Evolutionary conservation across 2,113 vertebrate genomes (phyloP), one percentile per base, ranked within the genome.

Genomic region (Aythya baeri): DNA sequence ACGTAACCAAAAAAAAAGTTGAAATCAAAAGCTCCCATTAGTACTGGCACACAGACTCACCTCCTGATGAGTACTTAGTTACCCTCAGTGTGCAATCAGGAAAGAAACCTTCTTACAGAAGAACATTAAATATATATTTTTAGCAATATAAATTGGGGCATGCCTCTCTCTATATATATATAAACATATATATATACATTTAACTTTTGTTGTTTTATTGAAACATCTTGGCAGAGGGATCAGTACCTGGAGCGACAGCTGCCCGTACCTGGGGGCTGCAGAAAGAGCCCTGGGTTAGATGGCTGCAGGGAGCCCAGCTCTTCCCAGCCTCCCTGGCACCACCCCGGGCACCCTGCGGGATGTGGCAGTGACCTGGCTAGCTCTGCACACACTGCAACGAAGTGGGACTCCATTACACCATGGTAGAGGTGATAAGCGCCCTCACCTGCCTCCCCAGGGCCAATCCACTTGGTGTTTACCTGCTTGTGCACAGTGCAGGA

Each of bases 401-500:
- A 7, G 43, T 4, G 55, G 1, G 49, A 17, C 18, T 13, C 13
- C n/a, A 20, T 38, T 36, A 17, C 2, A 0, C 1, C 18, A 29
- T 9, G 41, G 13, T 5, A 6, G 20, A 7, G 34, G 38, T 6
- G 5, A 38, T 0, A 6, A 25, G 52, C 1, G 3, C 5, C 66
- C 67, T 29, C 26, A 26, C 43, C 1, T 4, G 59, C 44, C 66
- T 14, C 63, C 6, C 3, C 22, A 7, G 12, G 27, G 22, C 55
- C 3, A 2, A 5, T 44, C 18, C 34, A 1, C 31, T 7, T 4
- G 27, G 32, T 7, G 9, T 9, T 31, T 2, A 23, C 44, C 46
- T 26, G 4, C 16, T 34, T 2, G 4, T 1, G 36, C 41, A 5
- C 3, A 1, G 14, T 2, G n/a, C 3, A 15, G 1, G 2, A 5